These are phyloP conservation scores for Petrophora chlorosata DNA, from an alignment of 2,888 invertebrate species.

Conservation along the genomic window DNA sequence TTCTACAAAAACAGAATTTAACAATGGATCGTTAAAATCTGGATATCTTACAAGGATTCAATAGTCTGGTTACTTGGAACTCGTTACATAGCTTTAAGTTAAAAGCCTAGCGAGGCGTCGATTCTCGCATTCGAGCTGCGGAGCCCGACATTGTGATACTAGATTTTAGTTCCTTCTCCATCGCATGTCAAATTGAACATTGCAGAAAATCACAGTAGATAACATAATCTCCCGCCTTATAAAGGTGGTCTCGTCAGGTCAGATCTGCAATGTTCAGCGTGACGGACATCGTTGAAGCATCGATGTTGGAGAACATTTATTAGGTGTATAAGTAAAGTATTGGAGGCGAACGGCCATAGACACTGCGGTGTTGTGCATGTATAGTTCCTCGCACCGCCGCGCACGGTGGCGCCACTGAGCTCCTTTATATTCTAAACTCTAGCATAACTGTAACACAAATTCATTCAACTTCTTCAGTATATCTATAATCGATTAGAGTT, in stretches of 20 bases:
- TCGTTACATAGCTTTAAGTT: constrained; percentile 41
- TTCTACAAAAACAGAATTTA: neutral
- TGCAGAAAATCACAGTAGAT: constrained; percentile 45
- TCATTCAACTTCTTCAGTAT: constrained; percentile 64
- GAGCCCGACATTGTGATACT: constrained; percentile 83
- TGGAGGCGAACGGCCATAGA: constrained; percentile 78
- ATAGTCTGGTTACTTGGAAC: constrained; percentile 26
- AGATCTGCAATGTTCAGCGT: constrained; percentile 57
- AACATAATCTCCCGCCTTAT: constrained; percentile 62
- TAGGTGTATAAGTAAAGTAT: constrained; percentile 77
- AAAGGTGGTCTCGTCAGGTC: constrained; percentile 51
- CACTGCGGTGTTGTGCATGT: constrained; percentile 81
- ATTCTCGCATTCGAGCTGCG: constrained; percentile 70
- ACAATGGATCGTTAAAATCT: neutral
- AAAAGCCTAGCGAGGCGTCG: constrained; percentile 59
- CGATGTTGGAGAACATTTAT: constrained; percentile 76
- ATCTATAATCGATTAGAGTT: constrained; percentile 67
- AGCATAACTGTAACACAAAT: constrained; percentile 78
- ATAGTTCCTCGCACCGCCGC: constrained; percentile 83
- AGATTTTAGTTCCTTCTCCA: constrained; percentile 82
- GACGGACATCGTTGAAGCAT: constrained; percentile 70
- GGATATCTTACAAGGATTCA: constrained; percentile 12
- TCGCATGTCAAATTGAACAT: constrained; percentile 63
- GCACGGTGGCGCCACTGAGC: constrained; percentile 76
- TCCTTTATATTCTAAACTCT: constrained; percentile 82